Percentiles rank a stretch among this genome's conserved stretches.
Conservation (phyloP, 2,888 invertebrate species). For the Drosophila dives region DNA sequence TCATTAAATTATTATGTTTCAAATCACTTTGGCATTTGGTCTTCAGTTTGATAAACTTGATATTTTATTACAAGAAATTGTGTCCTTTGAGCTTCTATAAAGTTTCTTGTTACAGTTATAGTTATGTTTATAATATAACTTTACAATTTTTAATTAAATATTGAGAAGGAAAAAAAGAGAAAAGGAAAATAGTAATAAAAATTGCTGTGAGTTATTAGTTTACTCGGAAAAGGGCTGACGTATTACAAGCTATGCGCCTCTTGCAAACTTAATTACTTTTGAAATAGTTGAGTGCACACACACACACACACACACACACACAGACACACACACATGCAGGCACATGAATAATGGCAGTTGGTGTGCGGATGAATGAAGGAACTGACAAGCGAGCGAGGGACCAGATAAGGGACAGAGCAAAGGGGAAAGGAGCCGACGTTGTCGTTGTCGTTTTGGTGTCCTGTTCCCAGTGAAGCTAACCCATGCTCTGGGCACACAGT, state of each 20-base stretch:
- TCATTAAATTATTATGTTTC: background rate
- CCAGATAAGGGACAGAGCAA: background rate
- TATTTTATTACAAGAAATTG: background rate
- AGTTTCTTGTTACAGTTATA: background rate
- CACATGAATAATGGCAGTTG: conserved; percentile 51
- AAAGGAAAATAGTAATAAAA: background rate
- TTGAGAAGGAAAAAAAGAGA: background rate
- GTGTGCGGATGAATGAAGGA: conserved; percentile 28
- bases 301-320: background rate
- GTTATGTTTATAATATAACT: background rate
- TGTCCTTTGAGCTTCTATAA: background rate
- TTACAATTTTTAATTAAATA: background rate
- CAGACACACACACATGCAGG: conserved; percentile 30
- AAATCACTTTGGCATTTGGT: background rate
- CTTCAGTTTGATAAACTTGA: background rate
- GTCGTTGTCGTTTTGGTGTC: conserved; percentile 3
- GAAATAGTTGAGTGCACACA: conserved; percentile 66
- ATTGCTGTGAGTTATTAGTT: conserved; percentile 68
- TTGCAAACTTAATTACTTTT: conserved; percentile 77
- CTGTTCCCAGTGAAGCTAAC: conserved; percentile 11
- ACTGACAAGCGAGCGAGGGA: too few relatives aligned
- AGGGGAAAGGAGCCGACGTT: background rate
- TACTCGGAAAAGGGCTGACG: conserved; percentile 62
- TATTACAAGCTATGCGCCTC: conserved; percentile 41
- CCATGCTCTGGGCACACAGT: conserved; percentile 29